Evolutionary conservation across 1,140 invertebrate genomes (phyloP).

Genomic region (Pissodes strobi): DNA sequence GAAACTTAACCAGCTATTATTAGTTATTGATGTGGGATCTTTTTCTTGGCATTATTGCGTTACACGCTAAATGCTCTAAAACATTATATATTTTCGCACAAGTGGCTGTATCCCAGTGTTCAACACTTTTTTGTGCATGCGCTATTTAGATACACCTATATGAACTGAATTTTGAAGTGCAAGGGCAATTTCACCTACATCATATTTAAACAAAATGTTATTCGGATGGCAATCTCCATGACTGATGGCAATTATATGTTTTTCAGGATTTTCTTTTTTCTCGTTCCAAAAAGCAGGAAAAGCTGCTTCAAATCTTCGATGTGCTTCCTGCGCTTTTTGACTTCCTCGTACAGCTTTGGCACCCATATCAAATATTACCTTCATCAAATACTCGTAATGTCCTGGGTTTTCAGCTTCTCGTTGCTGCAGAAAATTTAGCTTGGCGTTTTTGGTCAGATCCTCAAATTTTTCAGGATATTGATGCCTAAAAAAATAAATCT

Average conservation of each 20-base stretch:
- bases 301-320: background rate
- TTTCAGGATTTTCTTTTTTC: background rate
- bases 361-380: background rate
- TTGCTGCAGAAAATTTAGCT: background rate
- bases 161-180: too few species aligned
- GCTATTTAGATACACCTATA: too few species aligned
- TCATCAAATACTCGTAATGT: background rate
- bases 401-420: background rate
- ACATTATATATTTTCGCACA: too few species aligned
- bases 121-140: too few species aligned
- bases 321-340: background rate
- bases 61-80: too few species aligned
- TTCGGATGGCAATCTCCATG: slow-evolving; percentile 6
- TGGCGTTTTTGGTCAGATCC: background rate
- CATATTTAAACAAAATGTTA: slow-evolving; percentile 8
- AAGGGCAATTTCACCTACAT: too few species aligned
- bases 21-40: too few species aligned
- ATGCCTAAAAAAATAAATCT: too few species aligned
- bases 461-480: background rate
- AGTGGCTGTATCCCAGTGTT: too few species aligned
- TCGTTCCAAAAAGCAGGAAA: background rate
- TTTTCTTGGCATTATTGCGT: too few species aligned
- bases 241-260: background rate
- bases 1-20: too few species aligned
- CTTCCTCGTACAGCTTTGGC: background rate